Evolutionary conservation across 2,888 invertebrate genomes (phyloP), one percentile per base, ranked within the genome.

Genomic region (Lycaena phlaeas): DNA sequence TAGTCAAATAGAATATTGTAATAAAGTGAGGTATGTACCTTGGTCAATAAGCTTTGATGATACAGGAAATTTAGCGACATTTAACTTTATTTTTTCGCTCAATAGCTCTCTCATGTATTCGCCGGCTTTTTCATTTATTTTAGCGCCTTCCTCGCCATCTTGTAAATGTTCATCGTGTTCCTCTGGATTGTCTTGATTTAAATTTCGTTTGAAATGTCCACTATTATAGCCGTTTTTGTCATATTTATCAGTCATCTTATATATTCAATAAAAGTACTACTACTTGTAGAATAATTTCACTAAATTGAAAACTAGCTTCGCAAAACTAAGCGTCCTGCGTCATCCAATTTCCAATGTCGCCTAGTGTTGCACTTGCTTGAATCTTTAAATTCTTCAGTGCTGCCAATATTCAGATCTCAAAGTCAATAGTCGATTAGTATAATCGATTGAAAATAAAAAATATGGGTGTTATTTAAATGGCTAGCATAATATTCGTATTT

Each of bases 61-160:
- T 53, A 91, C 87, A 11, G 92, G 91, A 68, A 89, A 90, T 62
- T 91, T 91, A 37, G 87, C 82, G 50, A 87, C 78, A 53, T 87
- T 90, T 50, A 92, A 77, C 51, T 87, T 87, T 43, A 88, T 86
- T 66, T 91, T 91, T 61, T 92, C 92, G 36, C 88, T 87, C 45
- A 93, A 64, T 43, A 93, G 82, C 61, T 92, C 92, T 14, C 89
- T 85, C 62, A 93, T 89, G 61, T 93, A 93, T 75, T 93, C 93
- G 41, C 87, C 90, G 64, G 91, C 91, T 77, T 92, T 92, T 64
- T 90, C 90, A 51, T 88, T 87, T 44, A 89, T 73, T 59, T 86
- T 87, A 36, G 85, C 71, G 53, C 76, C 77, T 12, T 86, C 87
- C 41, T 87, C 87, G 65, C 86, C 82, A 76, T 85, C 81, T 85